Percentiles rank a stretch among this genome's conserved stretches.
These are phyloP conservation scores for Lethenteron camtschaticum DNA, from an alignment of 2,113 vertebrate species.

Conservation along the genomic window DNA sequence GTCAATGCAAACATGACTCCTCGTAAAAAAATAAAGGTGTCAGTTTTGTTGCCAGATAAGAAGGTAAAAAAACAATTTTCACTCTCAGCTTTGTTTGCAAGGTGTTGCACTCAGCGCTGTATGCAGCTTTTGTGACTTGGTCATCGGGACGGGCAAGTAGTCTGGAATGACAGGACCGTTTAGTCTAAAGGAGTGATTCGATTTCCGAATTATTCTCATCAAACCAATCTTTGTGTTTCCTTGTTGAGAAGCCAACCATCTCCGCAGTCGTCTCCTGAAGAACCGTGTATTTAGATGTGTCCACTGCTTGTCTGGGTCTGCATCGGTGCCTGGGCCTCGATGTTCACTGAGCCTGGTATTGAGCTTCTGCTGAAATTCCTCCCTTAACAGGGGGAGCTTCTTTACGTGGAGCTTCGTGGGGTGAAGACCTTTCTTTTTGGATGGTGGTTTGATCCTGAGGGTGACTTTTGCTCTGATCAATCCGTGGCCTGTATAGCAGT, in stretches of 20 bases:
- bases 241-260: background rate
- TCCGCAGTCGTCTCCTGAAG: background rate
- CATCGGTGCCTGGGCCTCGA: background rate
- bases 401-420: no score
- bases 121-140: background rate
- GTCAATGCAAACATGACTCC: no score
- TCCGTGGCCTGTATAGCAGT: background rate
- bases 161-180: background rate
- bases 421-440: no score
- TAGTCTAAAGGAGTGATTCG: background rate
- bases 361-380: background rate
- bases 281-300: background rate
- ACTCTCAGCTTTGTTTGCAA: background rate
- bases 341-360: background rate
- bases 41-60: no score
- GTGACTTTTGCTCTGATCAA: background rate
- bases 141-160: background rate
- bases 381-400: background rate
- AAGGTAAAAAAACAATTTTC: no score
- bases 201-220: background rate
- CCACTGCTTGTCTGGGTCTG: background rate
- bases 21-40: no score
- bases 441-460: background rate
- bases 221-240: background rate
- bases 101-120: background rate